A percentile compares a stretch with the other conserved stretches of the same genome.
Evolutionary conservation across 2,888 invertebrate species (phyloP).

Genomic region (Slavum lentiscoides): DNA sequence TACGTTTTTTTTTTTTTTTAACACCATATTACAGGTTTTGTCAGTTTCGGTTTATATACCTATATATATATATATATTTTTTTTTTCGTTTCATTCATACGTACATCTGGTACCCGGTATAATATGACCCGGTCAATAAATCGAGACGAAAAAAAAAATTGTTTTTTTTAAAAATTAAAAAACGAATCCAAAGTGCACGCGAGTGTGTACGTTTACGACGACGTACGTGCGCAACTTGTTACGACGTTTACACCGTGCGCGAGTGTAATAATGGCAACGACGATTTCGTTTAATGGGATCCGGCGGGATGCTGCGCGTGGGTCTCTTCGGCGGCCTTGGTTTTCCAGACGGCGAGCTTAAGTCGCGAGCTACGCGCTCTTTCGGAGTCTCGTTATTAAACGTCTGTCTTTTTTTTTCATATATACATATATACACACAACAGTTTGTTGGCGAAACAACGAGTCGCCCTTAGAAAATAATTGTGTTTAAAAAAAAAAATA

Average conservation of each 20-base stretch:
- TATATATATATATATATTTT: not conserved
- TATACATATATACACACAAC: no score
- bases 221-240: slow-evolving; percentile 11
- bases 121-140: slow-evolving; percentile 43
- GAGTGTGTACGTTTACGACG: slow-evolving; percentile 19
- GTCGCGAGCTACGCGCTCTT: not conserved
- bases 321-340: slow-evolving; percentile 20
- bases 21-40: slow-evolving; percentile 39
- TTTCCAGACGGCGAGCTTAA: slow-evolving; percentile 34
- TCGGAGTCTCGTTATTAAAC: no score
- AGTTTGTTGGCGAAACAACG: no score
- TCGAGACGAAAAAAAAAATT: slow-evolving; percentile 20
- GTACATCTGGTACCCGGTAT: no score
- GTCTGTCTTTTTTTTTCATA: not conserved
- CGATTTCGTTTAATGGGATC: slow-evolving; percentile 32
- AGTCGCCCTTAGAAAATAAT: no score
- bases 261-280: no score
- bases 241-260: not conserved
- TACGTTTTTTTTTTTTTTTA: slow-evolving; percentile 35
- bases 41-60: slow-evolving; percentile 41
- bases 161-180: not conserved
- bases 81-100: slow-evolving; percentile 45
- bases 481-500: no score
- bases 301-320: not conserved
- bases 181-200: slow-evolving; percentile 29